Base-by-base conservation (phyloP, 2,888 invertebrate species). In the Gastrophysa polygoni region DNA sequence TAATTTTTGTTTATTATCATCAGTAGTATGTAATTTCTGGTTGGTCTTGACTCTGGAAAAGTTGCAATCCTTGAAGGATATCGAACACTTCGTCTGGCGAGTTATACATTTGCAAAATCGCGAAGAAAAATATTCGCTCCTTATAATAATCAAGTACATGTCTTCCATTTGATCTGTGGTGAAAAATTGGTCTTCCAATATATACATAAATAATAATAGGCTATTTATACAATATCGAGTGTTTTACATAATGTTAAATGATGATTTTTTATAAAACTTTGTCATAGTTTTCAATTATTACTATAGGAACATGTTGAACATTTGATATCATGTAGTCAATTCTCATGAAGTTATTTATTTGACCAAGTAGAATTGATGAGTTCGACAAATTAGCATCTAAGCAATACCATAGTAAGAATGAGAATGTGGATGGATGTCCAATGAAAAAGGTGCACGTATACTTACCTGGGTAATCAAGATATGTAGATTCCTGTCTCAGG, bases 151-250 rank as follows among this genome's bases (percentile, higher is more conserved):
- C 14, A 14, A 38, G 3, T 11, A 7, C n/a, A 46, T 24, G 57
- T 57, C 57, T 57, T 57, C 57, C 57, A 57, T 52, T 29, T 24
- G 17, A 34, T 17, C 28, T 47, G 46, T 44, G 46, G 46, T 57
- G 29, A 28, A 57, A 57, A 47, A 32, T 57, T 28, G 21, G 57
- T 57, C 57, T 57, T 57, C 57, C 47, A 57, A 10, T 46, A 57
- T n/a, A n/a, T 34, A 57, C 29, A 16, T 21, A 28, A 21, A 21
- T 14, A 14, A 38, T 5, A 32, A 14, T 38, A 38, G 4, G 14
- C 38, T 38, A 38, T 38, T 38, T 38, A 38, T 4, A 38, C 14
- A 10, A 34, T 38, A 38, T 38, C 14, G 38, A 38, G 14, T 38
- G 38, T 38, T 38, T 38, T 38, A 38, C n/a, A 38, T 38, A n/a